Percentiles rank a stretch among this genome's conserved stretches.
These are phyloP conservation scores for Cyclophora punctaria DNA, from an alignment of 2,888 invertebrate species.

Conservation along the genomic window DNA sequence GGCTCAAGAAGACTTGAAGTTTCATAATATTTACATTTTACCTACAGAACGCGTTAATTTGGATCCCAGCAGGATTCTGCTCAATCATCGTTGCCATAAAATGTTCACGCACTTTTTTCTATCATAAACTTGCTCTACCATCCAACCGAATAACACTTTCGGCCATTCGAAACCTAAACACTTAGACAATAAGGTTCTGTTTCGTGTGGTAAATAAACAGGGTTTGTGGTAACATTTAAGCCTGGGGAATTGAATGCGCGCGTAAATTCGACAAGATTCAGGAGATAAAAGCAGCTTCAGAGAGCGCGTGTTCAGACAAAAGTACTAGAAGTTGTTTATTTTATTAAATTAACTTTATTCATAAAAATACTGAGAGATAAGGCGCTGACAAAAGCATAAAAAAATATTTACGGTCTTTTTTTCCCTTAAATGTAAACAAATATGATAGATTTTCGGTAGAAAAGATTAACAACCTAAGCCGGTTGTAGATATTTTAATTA, in stretches of 20 bases:
- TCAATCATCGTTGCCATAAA: constrained; percentile 35
- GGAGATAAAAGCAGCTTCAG: constrained; percentile 23
- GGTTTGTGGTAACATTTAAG: constrained; percentile 7
- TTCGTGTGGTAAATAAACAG: not conserved
- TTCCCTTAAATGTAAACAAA: too few relatives aligned
- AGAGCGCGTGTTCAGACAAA: constrained; percentile 1
- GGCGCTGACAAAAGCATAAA: not conserved
- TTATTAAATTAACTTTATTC: not conserved
- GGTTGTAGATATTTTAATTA: not conserved
- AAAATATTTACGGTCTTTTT: too few relatives aligned
- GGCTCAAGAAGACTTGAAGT: not conserved
- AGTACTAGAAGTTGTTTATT: not conserved
- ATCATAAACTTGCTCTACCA: constrained; percentile 16
- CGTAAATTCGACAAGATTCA: constrained; percentile 30
- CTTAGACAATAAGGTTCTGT: constrained; percentile 8
- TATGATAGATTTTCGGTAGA: too few relatives aligned
- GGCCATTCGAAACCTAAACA: constrained; percentile 8
- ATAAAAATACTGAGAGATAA: not conserved
- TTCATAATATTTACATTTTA: constrained; percentile 17
- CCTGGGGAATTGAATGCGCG: constrained; percentile 29
- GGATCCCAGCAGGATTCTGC: constrained; percentile 30
- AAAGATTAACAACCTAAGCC: too few relatives aligned
- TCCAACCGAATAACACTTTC: constrained; percentile 3
- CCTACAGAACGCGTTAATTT: constrained; percentile 30
- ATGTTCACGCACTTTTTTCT: constrained; percentile 27